Percentiles rank a stretch among this genome's conserved stretches.
phyloP scores from a whole-genome alignment of 2,888 invertebrate genomes.

The Busseola fusca region DNA sequence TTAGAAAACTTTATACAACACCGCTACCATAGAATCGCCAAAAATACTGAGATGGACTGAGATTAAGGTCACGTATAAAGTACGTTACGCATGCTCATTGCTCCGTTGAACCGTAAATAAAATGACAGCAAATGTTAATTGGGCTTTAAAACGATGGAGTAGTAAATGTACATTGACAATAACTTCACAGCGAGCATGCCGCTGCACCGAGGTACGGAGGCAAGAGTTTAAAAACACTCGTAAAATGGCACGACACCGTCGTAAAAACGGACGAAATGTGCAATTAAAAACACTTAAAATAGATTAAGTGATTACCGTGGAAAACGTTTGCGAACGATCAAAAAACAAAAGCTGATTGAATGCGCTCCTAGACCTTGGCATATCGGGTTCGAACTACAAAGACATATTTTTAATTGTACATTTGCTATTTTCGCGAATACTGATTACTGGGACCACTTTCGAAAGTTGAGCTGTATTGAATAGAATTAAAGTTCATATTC shows the following conservation, averaged over 20 bases:
- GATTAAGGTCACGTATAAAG: slow-evolving; percentile 56
- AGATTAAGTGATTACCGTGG: slow-evolving; percentile 79
- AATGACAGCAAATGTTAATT: slow-evolving; percentile 66
- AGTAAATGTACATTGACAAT: slow-evolving; percentile 65
- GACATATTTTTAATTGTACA: slow-evolving; percentile 54
- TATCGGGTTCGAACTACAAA: slow-evolving; percentile 61
- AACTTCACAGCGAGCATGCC: slow-evolving; percentile 54
- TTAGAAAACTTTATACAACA: slow-evolving; percentile 30
- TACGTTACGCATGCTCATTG: slow-evolving; percentile 46
- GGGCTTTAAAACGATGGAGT: slow-evolving; percentile 64
- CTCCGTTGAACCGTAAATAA: slow-evolving; percentile 49
- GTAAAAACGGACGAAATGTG: slow-evolving; percentile 72
- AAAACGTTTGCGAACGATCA: slow-evolving; percentile 65
- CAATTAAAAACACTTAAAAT: slow-evolving; percentile 82
- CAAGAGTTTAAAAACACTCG: slow-evolving; percentile 66
- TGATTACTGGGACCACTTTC: slow-evolving; percentile 14
- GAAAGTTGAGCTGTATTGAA: slow-evolving; percentile 31
- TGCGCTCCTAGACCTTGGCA: slow-evolving; percentile 67
- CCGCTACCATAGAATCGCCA: slow-evolving; percentile 26
- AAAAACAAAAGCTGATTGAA: slow-evolving; percentile 62
- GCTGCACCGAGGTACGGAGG: slow-evolving; percentile 44
- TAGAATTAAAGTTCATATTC: slow-evolving; percentile 41
- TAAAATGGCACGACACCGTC: slow-evolving; percentile 71
- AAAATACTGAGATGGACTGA: slow-evolving; percentile 48
- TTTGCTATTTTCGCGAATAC: slow-evolving; percentile 56